Conservation (phyloP, 2,113 vertebrate genomes). For the Cinclus mexicanus region DNA sequence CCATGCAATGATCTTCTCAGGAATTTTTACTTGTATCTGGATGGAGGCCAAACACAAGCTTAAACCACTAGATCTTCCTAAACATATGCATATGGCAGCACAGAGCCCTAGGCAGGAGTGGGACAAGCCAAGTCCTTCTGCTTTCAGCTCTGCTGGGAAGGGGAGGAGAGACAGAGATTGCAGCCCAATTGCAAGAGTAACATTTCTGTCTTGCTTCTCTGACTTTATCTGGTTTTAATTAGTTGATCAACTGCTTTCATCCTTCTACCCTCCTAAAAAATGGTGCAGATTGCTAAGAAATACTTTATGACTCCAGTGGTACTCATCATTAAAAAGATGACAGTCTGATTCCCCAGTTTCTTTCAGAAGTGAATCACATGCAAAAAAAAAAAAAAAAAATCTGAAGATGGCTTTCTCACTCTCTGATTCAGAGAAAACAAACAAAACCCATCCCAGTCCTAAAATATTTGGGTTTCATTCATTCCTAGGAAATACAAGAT, state of each 20-base stretch:
- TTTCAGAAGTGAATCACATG: neutral
- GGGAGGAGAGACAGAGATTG: neutral
- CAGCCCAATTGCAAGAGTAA: neutral
- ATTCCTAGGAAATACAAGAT: neutral
- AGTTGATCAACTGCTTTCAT: neutral
- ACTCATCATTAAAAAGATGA: neutral
- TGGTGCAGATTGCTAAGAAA: neutral
- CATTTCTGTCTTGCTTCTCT: neutral
- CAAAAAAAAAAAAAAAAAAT: neutral
- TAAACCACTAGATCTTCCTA: conserved; percentile 4
- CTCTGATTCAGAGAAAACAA: neutral
- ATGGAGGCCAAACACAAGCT: conserved; percentile 37
- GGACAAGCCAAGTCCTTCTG: neutral
- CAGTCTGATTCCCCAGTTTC: neutral
- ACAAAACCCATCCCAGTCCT: neutral
- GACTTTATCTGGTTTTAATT: conserved; percentile 24
- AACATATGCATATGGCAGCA: neutral
- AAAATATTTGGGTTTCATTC: neutral
- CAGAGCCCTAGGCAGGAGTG: conserved; percentile 42
- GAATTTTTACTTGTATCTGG: conserved; percentile 1
- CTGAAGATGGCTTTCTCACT: neutral
- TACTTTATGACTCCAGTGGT: neutral
- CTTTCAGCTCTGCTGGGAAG: conserved; percentile 10
- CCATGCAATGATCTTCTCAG: neutral
- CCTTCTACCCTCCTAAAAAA: neutral